Evolutionary conservation across 2,888 invertebrate genomes (phyloP), one percentile per base, ranked within the genome.

Genomic region (Euzophera pinguis): DNA sequence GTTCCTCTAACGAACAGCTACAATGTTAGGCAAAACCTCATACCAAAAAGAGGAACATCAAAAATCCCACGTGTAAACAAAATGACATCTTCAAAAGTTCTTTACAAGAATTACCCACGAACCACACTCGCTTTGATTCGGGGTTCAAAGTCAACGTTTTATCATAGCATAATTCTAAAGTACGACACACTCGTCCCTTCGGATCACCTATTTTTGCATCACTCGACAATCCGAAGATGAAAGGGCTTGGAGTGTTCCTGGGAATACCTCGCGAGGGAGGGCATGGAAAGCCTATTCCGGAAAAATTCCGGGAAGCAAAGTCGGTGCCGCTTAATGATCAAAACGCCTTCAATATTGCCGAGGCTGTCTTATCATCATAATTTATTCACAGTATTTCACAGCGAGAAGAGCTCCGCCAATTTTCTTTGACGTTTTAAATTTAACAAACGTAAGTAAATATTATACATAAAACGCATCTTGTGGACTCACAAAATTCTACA

Each of bases 331-430:
- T 81, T 84, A 84, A 84, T 84, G 85, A 87, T 86, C 84, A 84
- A 81, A 84, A 83, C 84, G 83, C 80, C 84, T 83, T 80, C 83
- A 85, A 87, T 86, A 87, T 82, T 81, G 80, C 82, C 79, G 78
- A 78, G 81, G 77, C 79, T 71, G 75, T 75, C 82, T 84, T 85
- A 84, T 84, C 84, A 78, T 84, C 83, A 86, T 88, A 85, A 88
- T 86, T 89, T 87, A 88, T 89, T 88, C 86, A 87, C 72, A 73
- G 74, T 73, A 73, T 67, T 89, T 88, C 86, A 87, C 72, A 73
- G 74, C 73, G 73, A 68, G 72, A 72, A 68, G 67, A 70, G 65
- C 64, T 57, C 61, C 67, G 67, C 61, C 59, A 50, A 54, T 45
- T 45, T 45, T 14, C 14, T 16, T 14, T 3, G 22, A 32, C 34